phyloP scores from a whole-genome alignment of 1,140 invertebrate genomes.

The Euura saliciscinereae region DNA sequence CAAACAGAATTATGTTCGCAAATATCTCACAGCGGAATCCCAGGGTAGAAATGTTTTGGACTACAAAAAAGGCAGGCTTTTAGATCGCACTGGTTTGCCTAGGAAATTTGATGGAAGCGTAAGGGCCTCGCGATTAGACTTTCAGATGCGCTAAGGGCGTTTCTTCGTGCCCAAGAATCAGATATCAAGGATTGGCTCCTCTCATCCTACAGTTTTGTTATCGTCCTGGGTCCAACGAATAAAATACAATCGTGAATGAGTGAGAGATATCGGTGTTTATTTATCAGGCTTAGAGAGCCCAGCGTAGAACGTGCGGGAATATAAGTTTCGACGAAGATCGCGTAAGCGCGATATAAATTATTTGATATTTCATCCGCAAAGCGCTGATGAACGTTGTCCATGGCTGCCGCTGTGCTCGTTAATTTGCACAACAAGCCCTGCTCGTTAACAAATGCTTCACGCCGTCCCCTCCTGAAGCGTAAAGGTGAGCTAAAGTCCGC shows the following conservation, averaged over 20 bases:
- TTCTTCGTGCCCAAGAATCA: not conserved
- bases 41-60: not conserved
- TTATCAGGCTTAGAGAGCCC: too few relatives aligned
- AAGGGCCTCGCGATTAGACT: not conserved
- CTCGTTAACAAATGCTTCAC: conserved; percentile 5
- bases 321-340: not conserved
- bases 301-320: not conserved
- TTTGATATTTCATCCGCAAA: conserved; percentile 7
- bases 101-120: not conserved
- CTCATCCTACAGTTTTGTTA: too few relatives aligned
- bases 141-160: not conserved
- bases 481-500: not conserved
- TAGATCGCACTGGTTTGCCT: not conserved
- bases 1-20: too few relatives aligned
- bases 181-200: not conserved
- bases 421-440: conserved; percentile 5
- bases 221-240: too few relatives aligned
- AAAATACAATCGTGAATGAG: too few relatives aligned
- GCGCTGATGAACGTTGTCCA: not conserved
- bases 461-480: not conserved
- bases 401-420: not conserved
- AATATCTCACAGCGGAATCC: not conserved
- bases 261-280: too few relatives aligned
- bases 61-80: not conserved
- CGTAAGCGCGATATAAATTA: not conserved